A percentile compares a stretch with the other conserved stretches of the same genome.
phyloP scores from a whole-genome alignment of 2,113 vertebrate species.

The Pyrgilauda ruficollis region DNA sequence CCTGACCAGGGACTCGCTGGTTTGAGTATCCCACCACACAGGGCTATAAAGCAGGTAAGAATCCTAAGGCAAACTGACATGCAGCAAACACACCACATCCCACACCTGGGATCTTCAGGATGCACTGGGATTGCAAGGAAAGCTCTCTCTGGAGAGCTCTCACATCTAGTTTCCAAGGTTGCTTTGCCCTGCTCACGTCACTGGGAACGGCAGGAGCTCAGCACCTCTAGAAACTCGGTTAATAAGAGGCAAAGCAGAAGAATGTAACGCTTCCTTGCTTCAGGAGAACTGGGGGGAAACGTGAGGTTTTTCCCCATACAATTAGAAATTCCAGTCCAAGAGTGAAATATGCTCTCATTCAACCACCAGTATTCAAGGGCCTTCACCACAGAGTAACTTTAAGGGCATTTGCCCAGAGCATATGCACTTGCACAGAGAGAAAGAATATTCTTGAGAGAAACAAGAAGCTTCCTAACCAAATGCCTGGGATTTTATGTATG shows the following conservation, averaged over 20 bases:
- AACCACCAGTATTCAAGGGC: not conserved
- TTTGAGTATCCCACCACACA: not conserved
- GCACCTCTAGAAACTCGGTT: not conserved
- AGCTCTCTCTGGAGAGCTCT: not conserved
- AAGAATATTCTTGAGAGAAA: not conserved
- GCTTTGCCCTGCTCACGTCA: not conserved
- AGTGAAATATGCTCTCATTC: not conserved
- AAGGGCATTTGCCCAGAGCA: not conserved
- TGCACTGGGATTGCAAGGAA: not conserved
- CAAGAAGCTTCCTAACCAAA: not conserved
- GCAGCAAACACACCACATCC: accelerated
- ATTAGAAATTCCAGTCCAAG: not conserved
- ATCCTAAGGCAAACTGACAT: accelerated
- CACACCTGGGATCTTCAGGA: not conserved
- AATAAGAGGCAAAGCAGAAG: not conserved
- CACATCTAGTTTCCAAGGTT: not conserved
- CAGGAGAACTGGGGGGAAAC: not conserved
- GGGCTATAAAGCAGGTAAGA: not conserved
- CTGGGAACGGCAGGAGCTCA: not conserved
- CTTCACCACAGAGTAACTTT: not conserved
- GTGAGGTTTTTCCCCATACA: accelerated
- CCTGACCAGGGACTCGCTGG: not conserved
- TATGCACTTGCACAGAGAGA: not conserved
- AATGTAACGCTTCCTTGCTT: not conserved
- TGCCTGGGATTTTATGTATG: not conserved